phyloP scores from a whole-genome alignment of 2,113 vertebrate species.

The Amazona guildingii region DNA sequence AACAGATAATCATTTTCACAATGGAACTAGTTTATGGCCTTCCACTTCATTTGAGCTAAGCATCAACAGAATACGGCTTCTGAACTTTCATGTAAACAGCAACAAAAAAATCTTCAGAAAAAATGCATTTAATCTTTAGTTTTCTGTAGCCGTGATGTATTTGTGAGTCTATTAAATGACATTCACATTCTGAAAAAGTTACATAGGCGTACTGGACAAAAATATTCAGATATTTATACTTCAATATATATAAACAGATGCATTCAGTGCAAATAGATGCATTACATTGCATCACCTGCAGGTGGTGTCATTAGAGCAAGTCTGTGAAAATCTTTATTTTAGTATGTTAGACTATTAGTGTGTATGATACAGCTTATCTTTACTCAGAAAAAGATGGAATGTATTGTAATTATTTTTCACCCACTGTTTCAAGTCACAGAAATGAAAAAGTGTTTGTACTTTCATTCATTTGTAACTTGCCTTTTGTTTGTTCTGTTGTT shows the following conservation, averaged over 20 bases:
- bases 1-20: background rate
- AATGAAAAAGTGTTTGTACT: background rate
- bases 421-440: background rate
- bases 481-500: conserved; percentile 4
- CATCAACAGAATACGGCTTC: background rate
- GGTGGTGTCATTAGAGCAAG: conserved; percentile 20
- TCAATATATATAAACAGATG: background rate
- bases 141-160: background rate
- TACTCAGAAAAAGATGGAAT: background rate
- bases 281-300: background rate
- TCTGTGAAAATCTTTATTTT: background rate
- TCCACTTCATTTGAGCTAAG: background rate
- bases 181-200: background rate
- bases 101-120: background rate
- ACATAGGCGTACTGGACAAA: background rate
- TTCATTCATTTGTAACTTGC: background rate
- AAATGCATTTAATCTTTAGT: background rate
- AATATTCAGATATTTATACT: background rate
- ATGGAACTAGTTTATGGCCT: background rate
- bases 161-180: background rate
- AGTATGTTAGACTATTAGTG: background rate
- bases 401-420: background rate
- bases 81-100: background rate
- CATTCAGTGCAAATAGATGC: background rate
- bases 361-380: background rate